Conservation (phyloP, 2,888 invertebrate genomes). For the Acanthosepion esculentum region DNA sequence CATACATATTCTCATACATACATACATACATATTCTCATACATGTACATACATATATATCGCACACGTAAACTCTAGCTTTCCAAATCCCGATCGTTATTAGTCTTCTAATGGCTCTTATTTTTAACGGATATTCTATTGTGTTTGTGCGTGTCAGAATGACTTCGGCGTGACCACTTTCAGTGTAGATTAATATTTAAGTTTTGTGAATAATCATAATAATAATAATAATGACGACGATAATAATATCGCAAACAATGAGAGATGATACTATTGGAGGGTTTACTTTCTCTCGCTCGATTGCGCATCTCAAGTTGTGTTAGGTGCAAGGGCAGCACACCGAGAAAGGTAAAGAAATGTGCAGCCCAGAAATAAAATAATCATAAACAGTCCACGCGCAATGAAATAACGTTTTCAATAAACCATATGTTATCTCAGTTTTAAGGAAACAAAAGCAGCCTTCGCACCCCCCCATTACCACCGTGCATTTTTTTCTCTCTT, state of each 20-base stretch:
- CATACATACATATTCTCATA: too few relatives aligned
- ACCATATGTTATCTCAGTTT: conserved; percentile 22
- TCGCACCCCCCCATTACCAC: neutral
- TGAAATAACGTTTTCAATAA: conserved; percentile 33
- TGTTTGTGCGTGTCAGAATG: neutral
- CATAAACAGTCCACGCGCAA: neutral
- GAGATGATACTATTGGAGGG: neutral
- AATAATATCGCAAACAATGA: neutral
- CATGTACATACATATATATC: neutral
- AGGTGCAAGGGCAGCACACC: neutral
- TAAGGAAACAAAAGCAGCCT: neutral
- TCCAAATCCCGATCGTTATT: neutral
- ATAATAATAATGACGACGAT: too few relatives aligned
- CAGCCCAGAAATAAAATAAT: neutral
- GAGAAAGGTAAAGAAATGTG: conserved; percentile 8
- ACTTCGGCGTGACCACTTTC: neutral
- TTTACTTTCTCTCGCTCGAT: conserved; percentile 33
- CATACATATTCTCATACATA: too few relatives aligned
- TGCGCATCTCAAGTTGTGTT: neutral
- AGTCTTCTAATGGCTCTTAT: neutral
- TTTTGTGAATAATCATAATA: neutral
- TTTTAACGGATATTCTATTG: neutral
- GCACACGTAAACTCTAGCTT: neutral
- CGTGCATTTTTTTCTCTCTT: neutral
- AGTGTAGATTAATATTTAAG: conserved; percentile 1